Base-by-base conservation (phyloP, 1,140 invertebrate genomes). In the Scylla paramamosain region DNA sequence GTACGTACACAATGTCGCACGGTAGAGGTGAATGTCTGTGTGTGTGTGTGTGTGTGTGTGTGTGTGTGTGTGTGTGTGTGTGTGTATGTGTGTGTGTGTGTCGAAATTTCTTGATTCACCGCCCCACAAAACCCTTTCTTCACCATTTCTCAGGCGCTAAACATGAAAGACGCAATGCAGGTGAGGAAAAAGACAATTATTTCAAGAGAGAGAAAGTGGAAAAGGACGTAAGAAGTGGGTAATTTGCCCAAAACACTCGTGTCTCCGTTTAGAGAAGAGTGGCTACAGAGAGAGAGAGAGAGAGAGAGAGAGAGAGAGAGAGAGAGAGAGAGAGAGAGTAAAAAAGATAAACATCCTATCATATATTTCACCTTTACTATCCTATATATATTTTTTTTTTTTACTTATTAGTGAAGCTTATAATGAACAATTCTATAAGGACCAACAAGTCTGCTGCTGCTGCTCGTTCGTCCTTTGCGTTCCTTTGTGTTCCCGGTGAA, bases 291-390 rank as follows among this genome's bases (percentile, higher is more conserved):
- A 45, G 25, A 39, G 25, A 89, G 39, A 52, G 25, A 89, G 48
- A 89, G 87, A 77, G 86, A 88, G 86, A 88, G 86, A 88, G 31
- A 88, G 86, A 88, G 86, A 88, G 45, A 88, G 86, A 45, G 45
- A 39, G 31, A 88, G 45, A 39, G 45, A 45, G 10, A 39, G 46
- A 48, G 46, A 48, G 6, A 88, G 28, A 88, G 32, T 0, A 1
- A 39, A 39, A 39, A 39, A 39, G 39, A 39, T 39, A 39, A 1
- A 39, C 39, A 39, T 4, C 0, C 20, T 59, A 16, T 12, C 52
- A 4, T 4, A 16, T 59, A 59, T 59, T 59, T 59, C 10, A 59
- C 20, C 52, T 16, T 59, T 59, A 16, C 52, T 39, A 39, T 16
- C 52, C 52, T 12, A 59, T 0, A 59, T 20, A 12, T 59, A 20